phyloP scores from a whole-genome alignment of 2,797 vertebrate genomes.

The Anguilla marmorata region DNA sequence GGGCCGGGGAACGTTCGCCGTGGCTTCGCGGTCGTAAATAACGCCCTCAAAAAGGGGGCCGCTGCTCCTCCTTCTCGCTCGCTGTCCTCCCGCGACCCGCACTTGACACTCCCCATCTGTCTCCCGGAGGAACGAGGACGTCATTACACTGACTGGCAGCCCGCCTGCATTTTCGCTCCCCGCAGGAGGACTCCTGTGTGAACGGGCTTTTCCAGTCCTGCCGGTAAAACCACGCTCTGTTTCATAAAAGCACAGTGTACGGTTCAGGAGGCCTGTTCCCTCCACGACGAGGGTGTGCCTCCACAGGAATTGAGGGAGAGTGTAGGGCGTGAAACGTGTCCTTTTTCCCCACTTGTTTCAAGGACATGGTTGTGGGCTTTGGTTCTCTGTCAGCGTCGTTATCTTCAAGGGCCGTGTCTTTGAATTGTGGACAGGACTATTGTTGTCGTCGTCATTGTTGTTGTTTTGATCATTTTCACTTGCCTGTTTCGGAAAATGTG shows the following conservation, averaged over 20 bases:
- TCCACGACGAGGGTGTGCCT: not conserved
- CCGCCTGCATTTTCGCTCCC: not conserved
- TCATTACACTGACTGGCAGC: conserved; percentile 41
- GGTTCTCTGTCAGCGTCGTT: not conserved
- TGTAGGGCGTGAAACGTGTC: not conserved
- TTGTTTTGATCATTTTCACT: conserved; percentile 15
- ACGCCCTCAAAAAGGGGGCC: not conserved
- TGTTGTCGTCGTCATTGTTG: not conserved
- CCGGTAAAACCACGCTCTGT: not conserved
- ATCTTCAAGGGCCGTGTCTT: not conserved
- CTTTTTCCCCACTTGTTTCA: not conserved
- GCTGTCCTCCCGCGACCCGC: not conserved
- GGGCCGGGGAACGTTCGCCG: not conserved
- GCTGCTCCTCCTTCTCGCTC: not conserved
- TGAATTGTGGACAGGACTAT: not conserved
- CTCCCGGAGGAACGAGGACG: conserved; percentile 35
- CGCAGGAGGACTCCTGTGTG: not conserved
- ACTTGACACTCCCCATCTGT: conserved; percentile 24
- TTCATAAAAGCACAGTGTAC: not conserved
- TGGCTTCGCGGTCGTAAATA: conserved; percentile 10
- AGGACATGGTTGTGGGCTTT: not conserved
- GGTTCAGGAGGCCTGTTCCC: not conserved
- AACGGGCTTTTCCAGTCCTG: not conserved
- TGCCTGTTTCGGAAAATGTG: not conserved
- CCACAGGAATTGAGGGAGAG: not conserved